phyloP scores from a whole-genome alignment of 2,797 vertebrate species.

The Xiphophorus birchmanni region DNA sequence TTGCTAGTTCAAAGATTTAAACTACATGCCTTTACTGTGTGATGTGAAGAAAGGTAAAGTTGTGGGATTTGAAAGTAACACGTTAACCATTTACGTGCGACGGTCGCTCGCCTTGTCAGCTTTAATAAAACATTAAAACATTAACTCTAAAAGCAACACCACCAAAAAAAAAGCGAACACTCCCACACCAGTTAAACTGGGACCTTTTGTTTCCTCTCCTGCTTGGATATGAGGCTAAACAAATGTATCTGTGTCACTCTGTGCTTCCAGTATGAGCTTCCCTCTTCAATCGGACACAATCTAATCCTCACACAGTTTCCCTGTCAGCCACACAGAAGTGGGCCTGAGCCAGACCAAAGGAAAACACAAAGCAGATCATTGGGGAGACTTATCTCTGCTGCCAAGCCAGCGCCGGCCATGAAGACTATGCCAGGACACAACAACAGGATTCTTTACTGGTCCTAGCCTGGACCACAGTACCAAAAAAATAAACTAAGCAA shows the following conservation, averaged over 20 bases:
- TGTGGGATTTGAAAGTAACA: constrained; percentile 21
- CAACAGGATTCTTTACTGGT: constrained; percentile 62
- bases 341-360: constrained; percentile 42
- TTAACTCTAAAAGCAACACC: constrained; percentile 27
- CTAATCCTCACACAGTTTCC: constrained; percentile 30
- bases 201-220: constrained; percentile 5
- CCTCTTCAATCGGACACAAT: constrained; percentile 41
- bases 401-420: constrained; percentile 46
- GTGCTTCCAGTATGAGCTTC: constrained; percentile 33
- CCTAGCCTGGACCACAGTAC: constrained; percentile 47
- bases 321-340: constrained; percentile 36
- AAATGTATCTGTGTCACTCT: constrained; percentile 65
- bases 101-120: constrained; percentile 32
- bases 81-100: constrained; percentile 63
- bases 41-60: constrained; percentile 34
- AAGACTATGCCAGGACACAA: constrained; percentile 58
- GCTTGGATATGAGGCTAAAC: constrained; percentile 37
- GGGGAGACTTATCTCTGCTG: constrained; percentile 50
- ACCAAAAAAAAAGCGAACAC: not conserved
- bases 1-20: not conserved
- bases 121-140: constrained; percentile 68
- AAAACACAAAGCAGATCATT: constrained; percentile 52
- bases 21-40: not conserved
- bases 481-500: constrained; percentile 50
- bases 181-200: constrained; percentile 8